Percentiles rank a stretch among this genome's conserved stretches.
These are phyloP conservation scores for Cheirogaleus medius DNA, from an alignment of 2,113 vertebrate genomes.

Conservation along the genomic window DNA sequence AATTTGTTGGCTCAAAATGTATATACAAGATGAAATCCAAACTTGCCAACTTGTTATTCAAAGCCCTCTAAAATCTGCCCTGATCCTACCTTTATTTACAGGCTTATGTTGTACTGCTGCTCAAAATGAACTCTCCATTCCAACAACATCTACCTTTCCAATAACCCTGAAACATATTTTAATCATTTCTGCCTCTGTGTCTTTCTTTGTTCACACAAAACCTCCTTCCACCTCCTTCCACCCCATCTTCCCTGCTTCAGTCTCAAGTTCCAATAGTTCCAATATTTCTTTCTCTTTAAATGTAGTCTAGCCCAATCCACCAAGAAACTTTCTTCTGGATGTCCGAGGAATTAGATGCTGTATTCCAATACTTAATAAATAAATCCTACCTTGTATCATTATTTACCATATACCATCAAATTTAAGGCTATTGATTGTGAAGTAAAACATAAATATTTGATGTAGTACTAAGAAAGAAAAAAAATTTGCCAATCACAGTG, in stretches of 20 bases:
- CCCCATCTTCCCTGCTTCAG: not conserved
- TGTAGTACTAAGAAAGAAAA: not conserved
- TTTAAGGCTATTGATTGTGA: not conserved
- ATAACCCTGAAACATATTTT: not conserved
- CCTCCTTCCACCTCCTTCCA: not conserved
- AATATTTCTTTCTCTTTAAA: not conserved
- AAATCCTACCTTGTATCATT: not conserved
- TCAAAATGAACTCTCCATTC: not conserved
- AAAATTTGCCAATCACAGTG: not conserved
- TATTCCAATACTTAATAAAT: not conserved
- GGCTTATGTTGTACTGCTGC: not conserved
- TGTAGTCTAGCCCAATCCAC: not conserved
- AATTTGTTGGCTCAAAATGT: not conserved
- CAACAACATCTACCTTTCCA: not conserved
- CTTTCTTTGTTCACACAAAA: not conserved
- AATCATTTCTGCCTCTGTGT: not conserved
- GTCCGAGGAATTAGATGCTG: not conserved
- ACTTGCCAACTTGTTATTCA: slow-evolving; percentile 3
- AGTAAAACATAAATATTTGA: not conserved
- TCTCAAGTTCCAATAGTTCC: too few species aligned
- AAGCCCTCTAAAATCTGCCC: not conserved
- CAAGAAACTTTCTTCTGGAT: not conserved
- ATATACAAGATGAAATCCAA: slow-evolving; percentile 21
- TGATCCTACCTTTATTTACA: not conserved
- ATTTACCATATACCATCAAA: not conserved